These are phyloP conservation scores for Micromussa lordhowensis DNA, from an alignment of 92 coral and sea anemone species.

Conservation along the genomic window DNA sequence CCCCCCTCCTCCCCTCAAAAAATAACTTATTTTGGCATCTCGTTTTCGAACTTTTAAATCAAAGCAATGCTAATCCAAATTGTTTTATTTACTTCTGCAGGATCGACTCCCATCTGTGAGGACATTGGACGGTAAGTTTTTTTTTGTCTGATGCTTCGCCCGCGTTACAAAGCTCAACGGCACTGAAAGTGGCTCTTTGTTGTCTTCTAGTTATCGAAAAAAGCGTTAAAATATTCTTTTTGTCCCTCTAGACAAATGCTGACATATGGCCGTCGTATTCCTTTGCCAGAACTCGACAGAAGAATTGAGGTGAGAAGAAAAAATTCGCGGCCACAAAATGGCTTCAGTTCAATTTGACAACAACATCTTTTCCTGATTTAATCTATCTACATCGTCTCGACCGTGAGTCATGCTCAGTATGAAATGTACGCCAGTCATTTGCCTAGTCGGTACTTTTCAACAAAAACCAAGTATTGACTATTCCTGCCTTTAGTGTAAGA, in stretches of 20 bases:
- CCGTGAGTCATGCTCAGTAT: background rate
- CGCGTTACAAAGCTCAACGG: background rate
- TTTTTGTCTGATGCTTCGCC: background rate
- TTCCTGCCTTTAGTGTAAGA: too few relatives aligned
- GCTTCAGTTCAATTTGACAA: too few relatives aligned
- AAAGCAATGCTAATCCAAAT: background rate
- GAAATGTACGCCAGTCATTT: background rate
- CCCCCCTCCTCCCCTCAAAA: too few relatives aligned
- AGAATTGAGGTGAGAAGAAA: constrained; percentile 85
- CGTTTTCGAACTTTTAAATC: background rate
- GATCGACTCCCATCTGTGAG: constrained; percentile 98
- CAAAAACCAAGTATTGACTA: too few relatives aligned
- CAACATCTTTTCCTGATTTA: background rate
- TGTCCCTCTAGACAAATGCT: constrained; percentile 89
- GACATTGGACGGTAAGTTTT: constrained; percentile 90
- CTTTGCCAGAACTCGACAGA: constrained; percentile 95
- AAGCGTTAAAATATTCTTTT: too few relatives aligned
- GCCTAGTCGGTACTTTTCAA: too few relatives aligned
- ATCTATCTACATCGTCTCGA: background rate
- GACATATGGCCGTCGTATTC: constrained; percentile 96
- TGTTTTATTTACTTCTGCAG: constrained; percentile 32
- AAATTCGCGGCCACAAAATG: too few relatives aligned
- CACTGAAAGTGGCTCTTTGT: background rate
- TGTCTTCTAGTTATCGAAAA: background rate
- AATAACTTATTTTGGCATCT: background rate